Base-by-base conservation (phyloP, 64 coral and sea anemone species). In the Acropora tenuis region DNA sequence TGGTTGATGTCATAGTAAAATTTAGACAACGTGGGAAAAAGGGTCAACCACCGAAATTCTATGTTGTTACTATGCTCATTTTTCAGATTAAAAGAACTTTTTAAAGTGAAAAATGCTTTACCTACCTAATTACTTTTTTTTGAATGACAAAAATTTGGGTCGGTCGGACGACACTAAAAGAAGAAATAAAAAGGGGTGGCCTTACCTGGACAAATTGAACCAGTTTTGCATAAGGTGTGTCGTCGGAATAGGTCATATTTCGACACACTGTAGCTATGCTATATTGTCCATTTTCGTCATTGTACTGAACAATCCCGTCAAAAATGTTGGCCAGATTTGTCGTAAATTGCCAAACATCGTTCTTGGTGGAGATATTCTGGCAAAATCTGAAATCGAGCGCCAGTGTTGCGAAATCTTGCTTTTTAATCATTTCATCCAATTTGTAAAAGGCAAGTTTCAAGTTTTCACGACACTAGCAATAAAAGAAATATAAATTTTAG, bases 301-400 rank as follows among this genome's bases (percentile, higher is more conserved):
- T 96, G 43, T 96, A 96, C 48, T 96, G 95, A 11, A 96, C 95
- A 79, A 88, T 85, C 6, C 75, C 82, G 82, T 90, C 80, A 5
- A 96, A 68, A 18, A 80, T 3, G n/a, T 48, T 81, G 9, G 68
- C 92, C 19, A 96, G 65, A 40, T 93, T 83, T 12, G 47, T 46
- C 47, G 85, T 41, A 80, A 96, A 96, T 47, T 90, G 19, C 82
- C 76, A 93, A 12, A 88, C 87, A 42, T 96, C 95, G 61, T 90
- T 93, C 1, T 75, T 42, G 43, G 76, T 86, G 46, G 95, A 93
- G 58, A 96, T 90, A 68, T 93, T 75, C 69, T 46, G 69, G 46
- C 95, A 96, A 17, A 92, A 87, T 2, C 67, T 82, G 67, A 96
- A 96, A 43, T 96, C 91, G n/a, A 50, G 53, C 72, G 86, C 48